Evolutionary conservation across 2,888 invertebrate species (phyloP).

Genomic region (Rhamphomyia laevipes): DNA sequence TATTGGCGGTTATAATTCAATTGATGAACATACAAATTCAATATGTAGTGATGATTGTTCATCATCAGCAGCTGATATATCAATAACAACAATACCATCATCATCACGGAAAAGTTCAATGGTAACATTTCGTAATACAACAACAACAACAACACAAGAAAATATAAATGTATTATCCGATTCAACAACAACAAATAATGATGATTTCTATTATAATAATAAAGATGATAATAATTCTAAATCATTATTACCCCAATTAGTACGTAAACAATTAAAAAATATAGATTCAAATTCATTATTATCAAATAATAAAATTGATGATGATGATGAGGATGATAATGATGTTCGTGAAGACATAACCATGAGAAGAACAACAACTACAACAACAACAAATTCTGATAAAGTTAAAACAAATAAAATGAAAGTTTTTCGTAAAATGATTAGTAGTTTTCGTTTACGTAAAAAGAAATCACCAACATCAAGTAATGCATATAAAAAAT

Average conservation of each 20-base stretch:
- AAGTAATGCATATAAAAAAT: constrained; percentile 20
- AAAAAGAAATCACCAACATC: constrained; percentile 15
- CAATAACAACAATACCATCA: constrained; percentile 16
- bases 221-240: constrained; percentile 1
- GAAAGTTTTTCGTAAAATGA: constrained; percentile 13
- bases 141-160: too few species aligned
- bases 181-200: too few species aligned
- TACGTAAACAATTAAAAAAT: background rate
- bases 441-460: constrained; percentile 10
- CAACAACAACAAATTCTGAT: constrained; percentile 9
- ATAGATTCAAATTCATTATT: background rate
- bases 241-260: constrained; percentile 3
- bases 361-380: constrained; percentile 15
- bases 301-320: constrained; percentile 9
- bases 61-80: constrained; percentile 22
- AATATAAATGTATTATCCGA: too few species aligned
- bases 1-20: constrained; percentile 4
- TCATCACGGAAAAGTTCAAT: constrained; percentile 35
- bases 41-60: constrained; percentile 27
- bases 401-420: constrained; percentile 14
- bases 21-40: constrained; percentile 19
- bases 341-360: constrained; percentile 13
- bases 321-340: constrained; percentile 5
- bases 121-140: constrained; percentile 28
- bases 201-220: constrained; percentile 20